phyloP scores from a whole-genome alignment of 2,113 vertebrate genomes.

The Sceloporus tristichus region DNA sequence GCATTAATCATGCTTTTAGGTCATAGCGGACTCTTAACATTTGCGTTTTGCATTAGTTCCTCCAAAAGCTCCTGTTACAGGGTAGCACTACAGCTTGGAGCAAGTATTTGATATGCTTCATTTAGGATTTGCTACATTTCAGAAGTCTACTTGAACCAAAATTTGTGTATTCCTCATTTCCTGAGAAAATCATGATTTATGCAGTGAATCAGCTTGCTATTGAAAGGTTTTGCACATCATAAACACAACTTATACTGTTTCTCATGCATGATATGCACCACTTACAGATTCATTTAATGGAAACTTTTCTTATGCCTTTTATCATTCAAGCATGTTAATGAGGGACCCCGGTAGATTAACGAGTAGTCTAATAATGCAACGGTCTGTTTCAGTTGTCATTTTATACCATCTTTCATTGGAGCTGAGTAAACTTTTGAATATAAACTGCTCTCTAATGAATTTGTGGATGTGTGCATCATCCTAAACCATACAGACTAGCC shows the following conservation, averaged over 20 bases:
- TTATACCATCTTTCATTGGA: constrained; percentile 47
- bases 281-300: constrained; percentile 48
- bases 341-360: constrained; percentile 53
- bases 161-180: constrained; percentile 42
- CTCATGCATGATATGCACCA: constrained; percentile 19
- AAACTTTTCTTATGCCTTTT: constrained; percentile 58
- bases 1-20: constrained; percentile 34
- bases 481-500: constrained; percentile 36
- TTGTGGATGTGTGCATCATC: neutral
- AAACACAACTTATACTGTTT: constrained; percentile 48
- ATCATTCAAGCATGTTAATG: constrained; percentile 59
- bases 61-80: neutral
- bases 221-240: constrained; percentile 46
- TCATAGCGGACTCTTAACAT: constrained; percentile 10
- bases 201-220: constrained; percentile 36
- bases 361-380: constrained; percentile 52
- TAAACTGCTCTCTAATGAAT: constrained; percentile 50
- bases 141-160: constrained; percentile 24
- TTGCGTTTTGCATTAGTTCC: neutral
- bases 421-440: constrained; percentile 36
- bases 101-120: neutral
- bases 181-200: constrained; percentile 53
- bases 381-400: constrained; percentile 47
- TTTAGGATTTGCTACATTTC: constrained; percentile 11
- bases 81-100: neutral